Conservation (phyloP, 2,113 vertebrate species). For the Phalacrocorax pelagicus region DNA sequence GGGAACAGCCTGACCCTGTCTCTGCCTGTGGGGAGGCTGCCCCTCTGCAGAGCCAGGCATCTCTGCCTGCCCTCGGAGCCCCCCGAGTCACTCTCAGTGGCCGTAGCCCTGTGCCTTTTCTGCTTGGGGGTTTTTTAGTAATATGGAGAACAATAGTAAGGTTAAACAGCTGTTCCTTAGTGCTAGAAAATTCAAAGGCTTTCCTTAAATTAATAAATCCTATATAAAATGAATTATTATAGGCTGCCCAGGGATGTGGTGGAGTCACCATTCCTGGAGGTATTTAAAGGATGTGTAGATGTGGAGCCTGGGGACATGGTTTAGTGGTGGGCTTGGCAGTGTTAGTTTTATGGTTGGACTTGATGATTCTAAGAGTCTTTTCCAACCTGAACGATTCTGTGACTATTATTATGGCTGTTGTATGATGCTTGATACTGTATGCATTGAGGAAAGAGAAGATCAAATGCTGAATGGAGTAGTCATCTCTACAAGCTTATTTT, state of each 20-base stretch:
- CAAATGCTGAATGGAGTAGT: not conserved
- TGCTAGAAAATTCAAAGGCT: not conserved
- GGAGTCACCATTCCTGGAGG: not conserved
- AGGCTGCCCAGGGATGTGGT: not conserved
- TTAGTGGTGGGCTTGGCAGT: not conserved
- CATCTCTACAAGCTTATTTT: not conserved
- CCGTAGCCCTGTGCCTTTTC: not conserved
- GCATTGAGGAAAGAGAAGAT: not conserved
- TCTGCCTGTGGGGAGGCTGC: not conserved
- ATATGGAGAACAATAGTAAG: not conserved
- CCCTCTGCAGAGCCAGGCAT: not conserved
- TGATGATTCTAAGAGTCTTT: not conserved
- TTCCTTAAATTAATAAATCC: not conserved
- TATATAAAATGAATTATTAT: not conserved
- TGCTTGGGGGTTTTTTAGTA: not conserved
- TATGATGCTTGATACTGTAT: not conserved
- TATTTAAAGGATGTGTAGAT: not conserved
- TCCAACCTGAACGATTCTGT: not conserved
- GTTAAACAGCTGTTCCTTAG: not conserved
- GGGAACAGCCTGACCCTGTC: not conserved
- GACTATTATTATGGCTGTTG: not conserved
- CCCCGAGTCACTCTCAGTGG: fast-evolving
- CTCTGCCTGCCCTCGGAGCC: fast-evolving
- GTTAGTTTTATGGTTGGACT: not conserved
- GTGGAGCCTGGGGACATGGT: not conserved